These are phyloP conservation scores for Lepidurus arcticus DNA, from an alignment of 1,140 invertebrate genomes.

Conservation along the genomic window DNA sequence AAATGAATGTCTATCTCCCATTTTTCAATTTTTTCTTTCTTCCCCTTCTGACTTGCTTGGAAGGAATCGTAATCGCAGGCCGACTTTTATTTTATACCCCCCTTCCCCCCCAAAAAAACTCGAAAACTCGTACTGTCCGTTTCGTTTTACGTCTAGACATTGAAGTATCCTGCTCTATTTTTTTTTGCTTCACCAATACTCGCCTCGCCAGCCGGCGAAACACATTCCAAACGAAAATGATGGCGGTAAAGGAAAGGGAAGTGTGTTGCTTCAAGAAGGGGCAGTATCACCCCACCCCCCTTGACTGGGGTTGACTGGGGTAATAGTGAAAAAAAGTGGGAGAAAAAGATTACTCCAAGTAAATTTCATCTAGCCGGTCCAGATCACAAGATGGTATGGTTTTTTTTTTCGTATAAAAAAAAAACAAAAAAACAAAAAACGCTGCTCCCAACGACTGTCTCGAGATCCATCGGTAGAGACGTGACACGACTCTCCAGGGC, in stretches of 20 bases:
- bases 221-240: not conserved
- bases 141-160: not conserved
- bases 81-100: not conserved
- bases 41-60: not conserved
- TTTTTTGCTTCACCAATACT: not conserved
- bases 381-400: not conserved
- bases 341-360: not conserved
- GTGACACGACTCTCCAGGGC: constrained; percentile 8
- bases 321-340: too few relatives aligned
- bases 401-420: not conserved
- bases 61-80: not conserved
- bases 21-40: not conserved
- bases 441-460: constrained; percentile 2
- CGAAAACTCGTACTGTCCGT: not conserved
- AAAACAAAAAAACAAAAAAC: not conserved
- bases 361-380: not conserved
- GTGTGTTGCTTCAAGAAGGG: not conserved
- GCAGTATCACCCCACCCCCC: not conserved
- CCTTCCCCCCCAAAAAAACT: not conserved
- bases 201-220: not conserved
- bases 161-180: not conserved
- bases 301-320: too few relatives aligned
- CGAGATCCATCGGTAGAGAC: constrained; percentile 20
- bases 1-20: not conserved
- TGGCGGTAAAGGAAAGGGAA: not conserved